Percentiles rank a stretch among this genome's conserved stretches.
Conservation (phyloP, 1,140 invertebrate genomes). For the Dinoponera quadriceps region DNA sequence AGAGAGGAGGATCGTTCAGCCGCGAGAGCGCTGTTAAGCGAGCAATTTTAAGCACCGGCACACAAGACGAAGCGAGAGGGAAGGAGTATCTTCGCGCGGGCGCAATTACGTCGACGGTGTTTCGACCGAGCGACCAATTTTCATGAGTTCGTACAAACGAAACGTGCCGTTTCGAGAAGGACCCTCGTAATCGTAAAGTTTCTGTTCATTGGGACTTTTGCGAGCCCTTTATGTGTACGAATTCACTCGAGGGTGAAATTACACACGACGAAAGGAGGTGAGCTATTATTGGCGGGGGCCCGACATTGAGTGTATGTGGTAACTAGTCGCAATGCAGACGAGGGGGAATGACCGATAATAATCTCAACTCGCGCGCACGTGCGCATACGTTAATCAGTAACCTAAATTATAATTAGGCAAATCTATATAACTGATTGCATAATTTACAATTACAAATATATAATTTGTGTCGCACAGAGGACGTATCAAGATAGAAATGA, state of each 20-base stretch:
- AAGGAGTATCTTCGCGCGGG: background rate
- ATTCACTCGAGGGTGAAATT: slow-evolving; percentile 30
- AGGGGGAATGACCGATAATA: slow-evolving; percentile 8
- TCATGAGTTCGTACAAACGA: background rate
- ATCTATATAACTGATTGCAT: no score
- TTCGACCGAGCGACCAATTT: slow-evolving; percentile 27
- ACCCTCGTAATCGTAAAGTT: slow-evolving; percentile 13
- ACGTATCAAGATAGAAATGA: no score
- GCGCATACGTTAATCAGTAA: no score
- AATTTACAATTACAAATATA: no score
- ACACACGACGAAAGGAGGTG: slow-evolving; percentile 20
- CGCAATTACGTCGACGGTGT: slow-evolving; percentile 31
- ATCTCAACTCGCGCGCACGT: background rate
- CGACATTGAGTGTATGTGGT: background rate
- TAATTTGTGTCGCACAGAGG: no score
- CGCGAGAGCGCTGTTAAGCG: background rate
- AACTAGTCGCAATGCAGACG: background rate
- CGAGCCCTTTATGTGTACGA: slow-evolving; percentile 15
- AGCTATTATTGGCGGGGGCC: slow-evolving; percentile 1
- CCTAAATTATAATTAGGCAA: no score
- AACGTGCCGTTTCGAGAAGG: slow-evolving; percentile 11
- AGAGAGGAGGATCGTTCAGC: slow-evolving; percentile 13
- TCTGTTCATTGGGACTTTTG: slow-evolving; percentile 24
- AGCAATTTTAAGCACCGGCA: slow-evolving; percentile 24
- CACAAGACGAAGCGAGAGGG: no score